Base-by-base conservation (phyloP, 1,140 invertebrate genomes). In the Conopomorpha cramerella region DNA sequence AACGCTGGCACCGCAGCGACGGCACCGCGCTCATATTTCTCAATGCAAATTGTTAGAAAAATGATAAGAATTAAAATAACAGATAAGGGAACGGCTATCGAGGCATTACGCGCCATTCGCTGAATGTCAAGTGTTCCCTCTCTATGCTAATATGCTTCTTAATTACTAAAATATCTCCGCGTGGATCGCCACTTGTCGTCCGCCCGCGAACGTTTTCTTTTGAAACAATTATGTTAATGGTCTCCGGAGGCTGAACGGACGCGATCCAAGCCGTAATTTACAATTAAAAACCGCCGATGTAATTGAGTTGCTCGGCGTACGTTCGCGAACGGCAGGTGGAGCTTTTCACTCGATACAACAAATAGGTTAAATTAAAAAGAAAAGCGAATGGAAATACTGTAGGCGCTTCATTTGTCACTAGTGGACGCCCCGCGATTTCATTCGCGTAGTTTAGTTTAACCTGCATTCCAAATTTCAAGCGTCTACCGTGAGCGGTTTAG, bases 221-320 rank as follows among this genome's bases (percentile, higher is more conserved):
- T 55, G 55, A 65, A 67, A 65, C 57, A 66, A 72, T 72, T 72
- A 70, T 64, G 58, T 60, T 67, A 67, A 72, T 72, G 43, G 49
- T 45, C 41, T 50, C 43, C 49, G 45, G 41, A 34, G 42, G 44
- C 32, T 38, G 43, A 45, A 44, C 45, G 39, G 49, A 35, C 38
- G n/a, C n/a, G n/a, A n/a, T n/a, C n/a, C n/a, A 45, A 42, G 51
- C 49, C 46, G 62, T 67, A 61, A 61, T 58, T 65, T 60, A 65
- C 60, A 67, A 65, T 67, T 66, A 66, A 61, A n/a, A 57, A 38
- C 46, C 18, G 32, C 23, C 23, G 19, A 26, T 39, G 47, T 36
- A 39, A 38, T 43, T 39, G 53, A 49, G 46, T n/a, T n/a, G 51
- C 50, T 43, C 47, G 49, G 46, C 43, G 45, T 45, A 52, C 49